Evolutionary conservation across 37 sponge, comb jelly and placozoan genomes (phyloP).

Genomic region (Ephydatia muelleri): DNA sequence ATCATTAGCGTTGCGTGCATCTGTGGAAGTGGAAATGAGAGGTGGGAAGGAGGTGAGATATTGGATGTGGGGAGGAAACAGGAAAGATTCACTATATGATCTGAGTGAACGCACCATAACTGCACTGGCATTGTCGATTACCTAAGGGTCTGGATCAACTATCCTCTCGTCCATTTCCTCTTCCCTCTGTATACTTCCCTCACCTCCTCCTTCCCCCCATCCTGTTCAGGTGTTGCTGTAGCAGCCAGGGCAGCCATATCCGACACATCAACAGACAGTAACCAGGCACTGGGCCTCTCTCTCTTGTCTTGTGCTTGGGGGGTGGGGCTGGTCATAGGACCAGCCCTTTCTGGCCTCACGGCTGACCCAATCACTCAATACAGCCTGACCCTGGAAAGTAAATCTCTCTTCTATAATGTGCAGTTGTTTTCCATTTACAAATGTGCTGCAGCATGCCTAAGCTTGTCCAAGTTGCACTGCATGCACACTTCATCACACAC

Average conservation of each 20-base stretch:
- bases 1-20: no score
- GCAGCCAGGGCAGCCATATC: slow-evolving; percentile 55
- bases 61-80: no score
- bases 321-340: slow-evolving; percentile 48
- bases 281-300: slow-evolving; percentile 37
- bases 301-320: slow-evolving; percentile 32
- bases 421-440: no score
- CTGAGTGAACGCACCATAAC: no score
- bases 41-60: no score
- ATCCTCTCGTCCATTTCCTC: background rate
- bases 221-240: slow-evolving; percentile 31
- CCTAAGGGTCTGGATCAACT: no score
- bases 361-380: slow-evolving; percentile 51
- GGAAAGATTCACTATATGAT: no score
- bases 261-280: slow-evolving; percentile 40
- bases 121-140: no score
- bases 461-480: no score
- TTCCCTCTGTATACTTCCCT: background rate
- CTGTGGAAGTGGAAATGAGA: no score
- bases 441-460: no score
- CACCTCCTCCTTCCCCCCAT: background rate
- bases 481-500: no score
- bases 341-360: slow-evolving; percentile 32
- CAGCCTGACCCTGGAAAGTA: slow-evolving; percentile 13
- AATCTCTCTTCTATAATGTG: background rate